Evolutionary conservation across 2,113 vertebrate species (phyloP).

Genomic region (Corythornis cristatus): DNA sequence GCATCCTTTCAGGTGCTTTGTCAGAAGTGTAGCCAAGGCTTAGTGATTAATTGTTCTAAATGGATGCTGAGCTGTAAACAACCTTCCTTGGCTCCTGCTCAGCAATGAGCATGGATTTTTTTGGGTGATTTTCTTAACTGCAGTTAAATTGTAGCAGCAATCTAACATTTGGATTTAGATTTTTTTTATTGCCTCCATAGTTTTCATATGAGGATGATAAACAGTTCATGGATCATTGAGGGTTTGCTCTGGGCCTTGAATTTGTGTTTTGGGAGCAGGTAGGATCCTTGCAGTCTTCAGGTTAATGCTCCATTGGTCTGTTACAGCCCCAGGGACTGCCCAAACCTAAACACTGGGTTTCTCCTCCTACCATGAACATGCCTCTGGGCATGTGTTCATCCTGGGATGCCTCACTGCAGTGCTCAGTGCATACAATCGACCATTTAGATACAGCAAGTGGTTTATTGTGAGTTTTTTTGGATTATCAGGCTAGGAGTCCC

Average conservation of each 20-base stretch:
- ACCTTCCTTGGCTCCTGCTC: neutral
- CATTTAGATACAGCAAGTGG: neutral
- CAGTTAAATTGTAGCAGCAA: neutral
- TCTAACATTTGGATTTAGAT: neutral
- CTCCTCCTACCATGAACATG: neutral
- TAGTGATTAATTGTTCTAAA: constrained; percentile 29
- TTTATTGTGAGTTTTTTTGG: neutral
- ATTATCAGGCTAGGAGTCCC: neutral
- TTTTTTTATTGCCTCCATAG: neutral
- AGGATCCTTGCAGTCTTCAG: neutral
- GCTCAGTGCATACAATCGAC: neutral
- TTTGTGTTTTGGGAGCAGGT: neutral
- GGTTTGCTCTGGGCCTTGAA: neutral
- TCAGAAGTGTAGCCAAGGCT: neutral
- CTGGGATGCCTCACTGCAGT: neutral
- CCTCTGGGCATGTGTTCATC: neutral
- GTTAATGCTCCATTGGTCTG: neutral
- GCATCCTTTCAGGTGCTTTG: neutral
- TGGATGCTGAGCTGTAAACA: neutral
- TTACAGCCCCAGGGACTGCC: neutral
- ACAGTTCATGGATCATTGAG: fast-evolving
- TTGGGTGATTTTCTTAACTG: neutral
- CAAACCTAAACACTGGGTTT: neutral
- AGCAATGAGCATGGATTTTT: neutral
- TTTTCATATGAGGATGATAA: neutral